Percentiles rank a stretch among this genome's conserved stretches.
phyloP scores from a whole-genome alignment of 2,797 vertebrate genomes.

The Mus spretus region DNA sequence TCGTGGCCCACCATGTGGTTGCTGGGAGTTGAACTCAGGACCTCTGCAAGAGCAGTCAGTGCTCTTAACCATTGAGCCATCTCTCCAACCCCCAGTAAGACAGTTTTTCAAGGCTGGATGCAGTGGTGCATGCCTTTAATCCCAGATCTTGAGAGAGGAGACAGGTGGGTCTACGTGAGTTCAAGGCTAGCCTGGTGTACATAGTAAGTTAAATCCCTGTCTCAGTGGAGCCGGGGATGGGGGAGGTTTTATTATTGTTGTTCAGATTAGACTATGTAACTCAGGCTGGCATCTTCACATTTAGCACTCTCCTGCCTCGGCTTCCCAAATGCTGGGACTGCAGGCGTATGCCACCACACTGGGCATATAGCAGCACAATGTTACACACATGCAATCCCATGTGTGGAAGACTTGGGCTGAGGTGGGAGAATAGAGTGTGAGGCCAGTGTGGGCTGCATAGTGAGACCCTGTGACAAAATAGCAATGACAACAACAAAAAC shows the following conservation, averaged over 20 bases:
- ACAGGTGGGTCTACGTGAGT: not conserved
- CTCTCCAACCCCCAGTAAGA: not conserved
- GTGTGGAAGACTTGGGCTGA: not conserved
- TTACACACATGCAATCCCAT: not conserved
- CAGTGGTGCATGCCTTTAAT: not conserved
- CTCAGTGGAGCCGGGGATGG: not conserved
- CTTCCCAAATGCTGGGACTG: not conserved
- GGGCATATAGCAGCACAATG: not conserved
- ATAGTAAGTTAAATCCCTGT: not conserved
- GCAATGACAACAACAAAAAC: not conserved
- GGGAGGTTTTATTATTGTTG: not conserved
- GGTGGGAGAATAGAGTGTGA: not conserved
- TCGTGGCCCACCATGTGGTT: not conserved
- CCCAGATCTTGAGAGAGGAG: not conserved
- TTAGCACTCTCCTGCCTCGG: not conserved
- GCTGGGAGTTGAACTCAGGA: not conserved
- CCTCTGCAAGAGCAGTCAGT: not conserved
- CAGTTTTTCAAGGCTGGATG: not conserved
- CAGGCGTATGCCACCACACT: not conserved
- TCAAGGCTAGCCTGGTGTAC: not conserved
- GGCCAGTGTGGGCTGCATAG: not conserved
- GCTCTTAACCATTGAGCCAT: not conserved
- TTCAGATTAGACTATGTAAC: not conserved
- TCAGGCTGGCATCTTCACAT: not conserved
- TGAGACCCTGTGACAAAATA: not conserved